Base-by-base conservation (phyloP, 2,113 vertebrate species). In the Cyphomyrus discorhynchus region DNA sequence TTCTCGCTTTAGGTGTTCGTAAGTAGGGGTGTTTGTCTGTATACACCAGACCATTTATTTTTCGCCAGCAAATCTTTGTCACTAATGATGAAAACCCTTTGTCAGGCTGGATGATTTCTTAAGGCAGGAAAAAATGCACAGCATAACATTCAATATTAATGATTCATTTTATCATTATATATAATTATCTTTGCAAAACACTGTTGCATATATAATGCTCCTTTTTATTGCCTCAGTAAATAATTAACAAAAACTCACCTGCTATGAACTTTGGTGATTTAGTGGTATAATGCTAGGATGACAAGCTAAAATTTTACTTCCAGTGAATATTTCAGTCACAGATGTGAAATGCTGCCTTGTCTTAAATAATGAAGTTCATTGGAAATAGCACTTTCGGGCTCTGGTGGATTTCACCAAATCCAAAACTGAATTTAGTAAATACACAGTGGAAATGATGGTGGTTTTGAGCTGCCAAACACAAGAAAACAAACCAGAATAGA, bases 331-430 rank as follows among this genome's bases (percentile, higher is more conserved):
- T 80, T 85, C 82, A 88, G 74, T 90, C 91, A 90, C 89, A 90
- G 86, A 89, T 93, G 91, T 91, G 88, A 92, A 91, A 92, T 91
- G 89, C 91, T 92, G 88, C 83, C 92, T 92, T 91, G 88, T 92
- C 87, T 91, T 91, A 56, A 84, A 91, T 62, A 47, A 35, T 82
- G 62, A 88, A 89, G 89, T 92, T 93, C 93, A 92, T 93, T 94
- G 91, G 91, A 92, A 92, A 92, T 92, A 90, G 87, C 89, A 91
- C 74, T 92, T 88, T 89, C 53, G 89, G 80, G 91, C 90, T 91
- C 90, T 53, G 27, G 31, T 91, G 90, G 88, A 91, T 91, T 90
- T 46, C 70, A 80, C 80, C 82, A 89, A 89, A 91, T 90, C 89
- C 70, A 83, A 88, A 85, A 91, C 82, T 84, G 66, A 91, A 91